Percentiles rank a stretch among this genome's conserved stretches.
Conservation (phyloP, 2,113 vertebrate genomes). For the Butastur rufipennis region DNA sequence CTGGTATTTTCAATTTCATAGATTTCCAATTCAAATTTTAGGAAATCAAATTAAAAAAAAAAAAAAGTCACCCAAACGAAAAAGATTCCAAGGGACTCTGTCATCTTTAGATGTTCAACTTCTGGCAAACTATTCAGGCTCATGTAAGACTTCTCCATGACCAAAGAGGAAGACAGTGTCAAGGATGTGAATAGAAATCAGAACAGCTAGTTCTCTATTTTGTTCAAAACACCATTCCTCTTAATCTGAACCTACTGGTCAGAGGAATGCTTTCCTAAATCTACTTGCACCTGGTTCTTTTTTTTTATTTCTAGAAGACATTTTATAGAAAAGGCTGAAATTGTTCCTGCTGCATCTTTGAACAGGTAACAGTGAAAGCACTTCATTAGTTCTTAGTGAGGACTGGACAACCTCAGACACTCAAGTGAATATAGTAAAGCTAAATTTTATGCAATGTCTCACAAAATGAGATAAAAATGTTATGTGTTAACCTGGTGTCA, state of each 20-base stretch:
- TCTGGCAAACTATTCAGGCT: neutral
- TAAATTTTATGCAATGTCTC: neutral
- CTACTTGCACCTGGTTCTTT: neutral
- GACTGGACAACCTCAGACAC: neutral
- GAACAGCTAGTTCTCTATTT: neutral
- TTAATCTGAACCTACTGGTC: neutral
- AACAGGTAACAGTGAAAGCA: neutral
- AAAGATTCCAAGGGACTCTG: neutral
- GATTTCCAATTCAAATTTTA: neutral
- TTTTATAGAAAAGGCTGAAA: neutral
- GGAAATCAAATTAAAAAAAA: neutral
- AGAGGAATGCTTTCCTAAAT: neutral
- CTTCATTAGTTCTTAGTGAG: neutral
- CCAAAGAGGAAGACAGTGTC: neutral
- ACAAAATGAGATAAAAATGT: neutral
- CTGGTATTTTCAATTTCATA: neutral
- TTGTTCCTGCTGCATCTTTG: neutral
- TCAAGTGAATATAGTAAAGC: neutral
- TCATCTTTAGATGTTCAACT: neutral
- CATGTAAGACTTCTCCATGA: neutral
- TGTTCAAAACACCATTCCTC: neutral
- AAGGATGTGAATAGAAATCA: neutral
- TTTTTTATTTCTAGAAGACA: neutral
- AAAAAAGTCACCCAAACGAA: neutral
- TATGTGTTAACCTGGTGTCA: neutral